phyloP scores from a whole-genome alignment of 2,888 invertebrate species.

The Stenichneumon culpator region DNA sequence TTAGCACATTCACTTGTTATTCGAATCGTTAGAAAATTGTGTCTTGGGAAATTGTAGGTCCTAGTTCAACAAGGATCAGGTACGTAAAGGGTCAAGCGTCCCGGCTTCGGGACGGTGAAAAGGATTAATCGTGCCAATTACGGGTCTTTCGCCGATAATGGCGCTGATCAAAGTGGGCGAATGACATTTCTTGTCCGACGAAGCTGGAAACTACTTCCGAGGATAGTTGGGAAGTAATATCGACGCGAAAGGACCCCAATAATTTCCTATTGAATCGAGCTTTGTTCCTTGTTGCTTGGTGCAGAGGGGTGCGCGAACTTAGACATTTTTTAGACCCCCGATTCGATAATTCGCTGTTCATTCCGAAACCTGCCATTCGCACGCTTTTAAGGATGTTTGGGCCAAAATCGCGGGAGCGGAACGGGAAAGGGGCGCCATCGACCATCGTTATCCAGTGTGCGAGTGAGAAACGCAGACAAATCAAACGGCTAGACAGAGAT shows the following conservation, averaged over 20 bases:
- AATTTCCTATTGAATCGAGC: slow-evolving; percentile 46
- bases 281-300: background rate
- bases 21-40: too few relatives aligned
- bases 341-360: slow-evolving; percentile 5
- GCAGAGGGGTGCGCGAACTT: slow-evolving; percentile 10
- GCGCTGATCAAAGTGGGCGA: background rate
- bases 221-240: background rate
- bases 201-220: background rate
- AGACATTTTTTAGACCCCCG: slow-evolving; percentile 1
- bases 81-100: too few relatives aligned
- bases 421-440: too few relatives aligned
- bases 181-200: background rate
- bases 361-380: slow-evolving; percentile 50
- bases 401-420: too few relatives aligned
- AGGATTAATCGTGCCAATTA: slow-evolving; percentile 32
- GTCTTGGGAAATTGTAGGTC: too few relatives aligned
- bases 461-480: too few relatives aligned
- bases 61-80: too few relatives aligned
- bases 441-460: too few relatives aligned
- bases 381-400: too few relatives aligned
- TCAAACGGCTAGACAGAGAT: too few relatives aligned
- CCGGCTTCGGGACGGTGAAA: background rate
- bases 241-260: background rate
- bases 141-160: background rate
- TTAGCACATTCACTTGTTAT: too few relatives aligned